These are phyloP conservation scores for Ovis aries DNA, from an alignment of 2,113 vertebrate species.

Conservation along the genomic window DNA sequence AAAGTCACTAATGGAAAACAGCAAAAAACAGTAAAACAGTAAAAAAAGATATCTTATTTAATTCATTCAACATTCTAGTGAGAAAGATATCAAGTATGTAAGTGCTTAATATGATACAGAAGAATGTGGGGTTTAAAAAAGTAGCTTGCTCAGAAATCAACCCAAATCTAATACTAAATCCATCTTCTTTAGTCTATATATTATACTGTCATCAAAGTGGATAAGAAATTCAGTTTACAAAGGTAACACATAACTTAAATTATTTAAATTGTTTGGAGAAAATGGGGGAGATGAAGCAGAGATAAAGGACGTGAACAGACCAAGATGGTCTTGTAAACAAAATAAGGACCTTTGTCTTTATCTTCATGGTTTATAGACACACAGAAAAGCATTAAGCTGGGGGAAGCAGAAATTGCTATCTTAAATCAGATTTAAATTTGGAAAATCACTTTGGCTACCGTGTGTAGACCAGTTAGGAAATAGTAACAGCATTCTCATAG, in stretches of 20 bases:
- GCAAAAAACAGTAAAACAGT: too few species aligned
- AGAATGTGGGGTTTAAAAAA: background rate
- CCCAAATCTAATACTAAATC: background rate
- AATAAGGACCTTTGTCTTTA: background rate
- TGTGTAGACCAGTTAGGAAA: background rate
- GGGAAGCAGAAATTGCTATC: background rate
- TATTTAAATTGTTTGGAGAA: background rate
- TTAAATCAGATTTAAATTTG: background rate
- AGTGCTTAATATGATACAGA: background rate
- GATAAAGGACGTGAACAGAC: background rate
- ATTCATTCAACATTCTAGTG: background rate
- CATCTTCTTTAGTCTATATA: background rate
- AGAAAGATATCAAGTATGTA: background rate
- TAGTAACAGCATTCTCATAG: accelerated
- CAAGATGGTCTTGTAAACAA: background rate
- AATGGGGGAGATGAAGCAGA: background rate
- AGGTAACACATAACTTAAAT: background rate
- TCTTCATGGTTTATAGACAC: background rate
- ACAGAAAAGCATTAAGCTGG: background rate
- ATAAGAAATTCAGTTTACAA: background rate
- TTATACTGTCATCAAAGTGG: background rate
- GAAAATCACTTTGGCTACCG: background rate
- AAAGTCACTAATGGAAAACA: background rate
- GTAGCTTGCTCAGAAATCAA: background rate
- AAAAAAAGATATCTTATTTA: background rate